Evolutionary conservation across 2,888 invertebrate species (phyloP), one percentile per base, ranked within the genome.

Genomic region (Gnatocerus cornutus): DNA sequence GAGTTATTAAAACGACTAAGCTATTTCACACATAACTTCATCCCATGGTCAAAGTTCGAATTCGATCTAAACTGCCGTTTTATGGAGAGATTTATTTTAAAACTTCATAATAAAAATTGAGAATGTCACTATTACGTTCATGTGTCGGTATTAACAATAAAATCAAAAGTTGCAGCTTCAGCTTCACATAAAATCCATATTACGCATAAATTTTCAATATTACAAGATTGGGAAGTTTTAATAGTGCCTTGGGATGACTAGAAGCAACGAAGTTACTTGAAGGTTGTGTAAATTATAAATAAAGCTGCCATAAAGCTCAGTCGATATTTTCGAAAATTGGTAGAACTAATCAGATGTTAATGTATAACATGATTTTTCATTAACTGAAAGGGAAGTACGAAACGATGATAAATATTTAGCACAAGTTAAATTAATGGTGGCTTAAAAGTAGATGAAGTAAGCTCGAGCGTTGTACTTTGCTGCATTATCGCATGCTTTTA

Each of bases 1-100:
- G 75, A 78, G 78, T 79, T 79, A 79, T 79, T 79, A 79, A 79
- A 79, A 77, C 71, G 76, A 71, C 50, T 37, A 37, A 56, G 58
- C 27, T 61, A 48, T 65, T 48, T 59, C 41, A 45, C 52, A 50
- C 67, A 39, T 37, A 52, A 33, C 43, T 52, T 13, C 29, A 10
- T 52, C 33, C 62, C 13, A 37, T 27, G 48, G 48, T 10, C 14
- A 13, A 2, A 41, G 21, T 8, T 67, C 67, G 39, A 33, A 37
- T 37, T 8, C 50, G 56, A 66, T 43, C 21, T 21, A 3, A 21
- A 21, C 21, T 52, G 45, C 50, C 6, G 41, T 67, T 67, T 59
- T 59, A 58, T 59, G 65, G 56, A 46, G 48, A 59, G 52, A 59
- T 52, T 67, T 67, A 59, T 59, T 67, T 58, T 67, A 59, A 67